Evolutionary conservation across 2,888 invertebrate genomes (phyloP).

Genomic region (Neoitamus cyanurus): DNA sequence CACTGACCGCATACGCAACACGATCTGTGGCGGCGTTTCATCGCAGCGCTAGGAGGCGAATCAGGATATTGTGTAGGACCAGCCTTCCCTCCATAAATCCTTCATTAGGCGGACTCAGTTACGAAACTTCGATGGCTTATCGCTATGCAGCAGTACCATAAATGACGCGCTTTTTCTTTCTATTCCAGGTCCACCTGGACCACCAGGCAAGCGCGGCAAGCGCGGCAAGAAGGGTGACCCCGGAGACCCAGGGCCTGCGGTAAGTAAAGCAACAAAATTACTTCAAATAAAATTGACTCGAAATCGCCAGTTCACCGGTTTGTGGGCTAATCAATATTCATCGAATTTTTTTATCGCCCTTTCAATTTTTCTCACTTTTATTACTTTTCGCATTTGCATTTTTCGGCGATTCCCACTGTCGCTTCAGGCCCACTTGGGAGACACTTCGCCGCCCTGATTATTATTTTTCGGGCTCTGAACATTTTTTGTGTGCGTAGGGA

Average conservation of each 20-base stretch:
- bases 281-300: not conserved
- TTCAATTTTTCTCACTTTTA: constrained; percentile 48
- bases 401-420: not conserved
- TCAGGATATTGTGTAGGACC: not conserved
- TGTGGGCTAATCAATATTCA: constrained; percentile 27
- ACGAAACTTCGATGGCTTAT: constrained; percentile 38
- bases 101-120: constrained; percentile 8
- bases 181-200: constrained; percentile 80
- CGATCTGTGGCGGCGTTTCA: not conserved
- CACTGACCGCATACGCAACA: not conserved
- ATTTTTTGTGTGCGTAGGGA: not conserved
- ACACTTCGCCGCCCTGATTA: not conserved
- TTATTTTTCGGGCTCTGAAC: constrained; percentile 13
- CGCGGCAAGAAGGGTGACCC: constrained; percentile 90
- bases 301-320: not conserved
- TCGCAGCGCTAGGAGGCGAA: not conserved
- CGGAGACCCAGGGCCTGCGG: constrained; percentile 83
- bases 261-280: constrained; percentile 68
- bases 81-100: constrained; percentile 22
- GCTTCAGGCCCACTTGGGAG: not conserved
- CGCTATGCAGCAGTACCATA: constrained; percentile 3
- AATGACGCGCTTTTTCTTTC: constrained; percentile 17
- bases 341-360: constrained; percentile 43
- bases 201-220: constrained; percentile 87
- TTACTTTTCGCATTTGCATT: constrained; percentile 47